Evolutionary conservation across 2,797 vertebrate genomes (phyloP).

Genomic region (Thunnus albacares): DNA sequence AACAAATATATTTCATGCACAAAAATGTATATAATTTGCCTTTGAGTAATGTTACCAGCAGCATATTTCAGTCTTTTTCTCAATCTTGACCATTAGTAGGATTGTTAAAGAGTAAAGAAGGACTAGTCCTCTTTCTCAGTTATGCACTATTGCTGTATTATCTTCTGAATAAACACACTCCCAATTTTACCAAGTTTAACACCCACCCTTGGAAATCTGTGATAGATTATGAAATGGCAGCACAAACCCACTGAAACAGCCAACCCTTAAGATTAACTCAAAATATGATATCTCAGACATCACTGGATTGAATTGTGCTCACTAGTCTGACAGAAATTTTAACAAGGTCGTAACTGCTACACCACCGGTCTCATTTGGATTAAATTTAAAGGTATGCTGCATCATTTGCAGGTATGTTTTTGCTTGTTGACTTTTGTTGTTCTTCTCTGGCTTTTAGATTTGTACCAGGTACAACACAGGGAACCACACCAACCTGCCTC

Average conservation of each 20-base stretch:
- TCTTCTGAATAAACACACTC: background rate
- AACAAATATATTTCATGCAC: too few species aligned
- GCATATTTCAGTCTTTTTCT: too few species aligned
- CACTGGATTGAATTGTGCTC: background rate
- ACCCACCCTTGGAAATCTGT: background rate
- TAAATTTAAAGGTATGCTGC: background rate
- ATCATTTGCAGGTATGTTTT: background rate
- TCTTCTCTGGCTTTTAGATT: conserved; percentile 79
- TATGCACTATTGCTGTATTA: background rate
- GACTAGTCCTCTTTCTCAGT: background rate
- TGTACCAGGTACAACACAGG: conserved; percentile 94
- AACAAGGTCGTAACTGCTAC: background rate
- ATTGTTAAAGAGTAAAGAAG: background rate
- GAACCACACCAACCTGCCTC: conserved; percentile 96
- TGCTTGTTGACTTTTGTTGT: background rate
- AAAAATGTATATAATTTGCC: too few species aligned
- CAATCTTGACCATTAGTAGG: too few species aligned
- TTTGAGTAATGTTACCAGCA: too few species aligned
- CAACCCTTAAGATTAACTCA: background rate
- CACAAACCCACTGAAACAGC: background rate
- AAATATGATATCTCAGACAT: background rate
- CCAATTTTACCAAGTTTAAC: background rate
- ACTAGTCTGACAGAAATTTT: background rate
- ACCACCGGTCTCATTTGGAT: background rate
- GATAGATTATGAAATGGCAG: background rate